Evolutionary conservation across 2,113 vertebrate genomes (phyloP).

Genomic region (Sebastes fasciatus): DNA sequence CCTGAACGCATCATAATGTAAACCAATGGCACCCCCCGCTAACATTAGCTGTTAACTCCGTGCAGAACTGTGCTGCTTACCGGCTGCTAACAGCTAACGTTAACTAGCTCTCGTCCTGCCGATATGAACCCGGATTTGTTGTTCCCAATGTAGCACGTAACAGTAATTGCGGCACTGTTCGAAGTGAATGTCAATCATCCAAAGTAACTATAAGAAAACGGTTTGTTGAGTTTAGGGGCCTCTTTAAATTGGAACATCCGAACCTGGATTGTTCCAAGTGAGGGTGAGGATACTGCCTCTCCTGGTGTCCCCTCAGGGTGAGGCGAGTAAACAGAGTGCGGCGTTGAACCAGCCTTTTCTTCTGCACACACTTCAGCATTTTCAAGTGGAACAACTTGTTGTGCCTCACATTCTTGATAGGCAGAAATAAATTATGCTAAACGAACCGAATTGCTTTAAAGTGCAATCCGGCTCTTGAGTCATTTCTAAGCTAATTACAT

Average conservation of each 20-base stretch:
- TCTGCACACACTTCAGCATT: conserved; percentile 17
- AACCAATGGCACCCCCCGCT: too few relatives aligned
- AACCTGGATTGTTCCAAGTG: not conserved
- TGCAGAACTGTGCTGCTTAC: too few relatives aligned
- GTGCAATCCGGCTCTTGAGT: conserved; percentile 61
- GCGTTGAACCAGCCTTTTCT: conserved; percentile 22
- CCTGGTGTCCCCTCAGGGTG: conserved; percentile 25
- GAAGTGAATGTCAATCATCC: not conserved
- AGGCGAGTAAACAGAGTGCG: conserved; percentile 35
- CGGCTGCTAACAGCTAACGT: too few relatives aligned
- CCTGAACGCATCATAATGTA: too few relatives aligned
- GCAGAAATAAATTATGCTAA: conserved; percentile 56
- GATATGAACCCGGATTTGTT: too few relatives aligned
- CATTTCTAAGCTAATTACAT: conserved; percentile 65
- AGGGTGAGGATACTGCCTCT: conserved; percentile 2
- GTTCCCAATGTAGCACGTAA: too few relatives aligned
- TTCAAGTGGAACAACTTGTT: conserved; percentile 49
- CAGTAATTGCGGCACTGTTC: too few relatives aligned
- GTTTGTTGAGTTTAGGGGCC: not conserved
- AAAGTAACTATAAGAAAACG: not conserved
- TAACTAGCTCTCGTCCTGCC: too few relatives aligned
- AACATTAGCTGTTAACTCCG: too few relatives aligned
- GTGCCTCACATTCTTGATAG: conserved; percentile 31
- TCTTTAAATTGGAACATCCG: not conserved
- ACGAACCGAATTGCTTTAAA: conserved; percentile 68